Percentiles rank a stretch among this genome's conserved stretches.
These are phyloP conservation scores for Eubasilissa splendida DNA, from an alignment of 2,888 invertebrate genomes.

Conservation along the genomic window DNA sequence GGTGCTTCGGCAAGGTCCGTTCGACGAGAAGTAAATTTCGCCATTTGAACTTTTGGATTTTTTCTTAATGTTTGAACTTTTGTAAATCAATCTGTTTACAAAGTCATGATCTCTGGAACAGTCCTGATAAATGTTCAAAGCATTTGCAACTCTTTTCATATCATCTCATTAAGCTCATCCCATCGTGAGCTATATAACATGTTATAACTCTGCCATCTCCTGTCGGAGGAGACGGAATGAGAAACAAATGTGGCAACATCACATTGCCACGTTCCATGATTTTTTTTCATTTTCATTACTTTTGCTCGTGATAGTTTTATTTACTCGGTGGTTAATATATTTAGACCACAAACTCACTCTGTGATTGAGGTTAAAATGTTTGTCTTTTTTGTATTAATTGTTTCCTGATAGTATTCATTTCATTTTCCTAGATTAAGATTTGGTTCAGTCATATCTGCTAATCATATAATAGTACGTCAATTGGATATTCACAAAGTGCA, in stretches of 20 bases:
- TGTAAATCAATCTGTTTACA: conserved; percentile 9
- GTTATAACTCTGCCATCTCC: not conserved
- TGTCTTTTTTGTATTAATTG: conserved; percentile 14
- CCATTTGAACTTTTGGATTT: conserved; percentile 48
- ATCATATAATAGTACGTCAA: conserved; percentile 15
- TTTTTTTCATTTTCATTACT: conserved; percentile 46
- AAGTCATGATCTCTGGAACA: conserved; percentile 30
- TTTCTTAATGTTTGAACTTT: conserved; percentile 7
- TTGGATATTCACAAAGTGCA: conserved; percentile 12
- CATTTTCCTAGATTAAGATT: conserved; percentile 25
- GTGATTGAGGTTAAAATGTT: conserved; percentile 49
- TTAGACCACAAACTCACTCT: conserved; percentile 55
- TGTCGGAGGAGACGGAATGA: not conserved
- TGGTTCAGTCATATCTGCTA: conserved; percentile 25
- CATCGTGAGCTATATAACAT: not conserved
- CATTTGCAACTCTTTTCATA: conserved; percentile 24
- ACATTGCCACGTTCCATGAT: conserved; percentile 7
- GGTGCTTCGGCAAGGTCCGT: conserved; percentile 39
- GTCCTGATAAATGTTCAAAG: conserved; percentile 26
- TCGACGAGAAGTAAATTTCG: conserved; percentile 54
- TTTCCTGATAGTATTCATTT: conserved; percentile 17
- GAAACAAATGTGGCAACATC: not conserved
- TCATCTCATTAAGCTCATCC: conserved; percentile 12
- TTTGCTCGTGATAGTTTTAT: conserved; percentile 62
- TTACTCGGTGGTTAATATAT: conserved; percentile 55